A percentile compares a stretch with the other conserved stretches of the same genome.
Conservation (phyloP, 2,888 invertebrate species). For the Plusia festucae region DNA sequence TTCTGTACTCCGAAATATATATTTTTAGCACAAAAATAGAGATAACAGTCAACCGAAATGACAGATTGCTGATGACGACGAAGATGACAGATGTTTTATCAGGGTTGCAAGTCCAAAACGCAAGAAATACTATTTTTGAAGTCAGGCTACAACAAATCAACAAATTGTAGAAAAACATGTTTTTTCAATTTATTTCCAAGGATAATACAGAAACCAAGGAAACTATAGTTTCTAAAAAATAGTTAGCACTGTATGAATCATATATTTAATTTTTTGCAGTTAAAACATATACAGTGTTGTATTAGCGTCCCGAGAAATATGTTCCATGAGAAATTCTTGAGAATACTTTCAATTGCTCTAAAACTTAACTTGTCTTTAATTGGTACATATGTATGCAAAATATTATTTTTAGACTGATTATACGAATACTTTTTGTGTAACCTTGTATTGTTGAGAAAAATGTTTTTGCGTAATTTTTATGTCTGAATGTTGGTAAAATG, state of each 20-base stretch:
- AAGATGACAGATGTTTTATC: conserved; percentile 71
- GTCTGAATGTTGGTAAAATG: conserved; percentile 59
- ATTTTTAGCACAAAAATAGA: conserved; percentile 75
- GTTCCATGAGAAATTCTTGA: no score
- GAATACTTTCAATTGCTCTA: no score
- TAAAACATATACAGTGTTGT: no score
- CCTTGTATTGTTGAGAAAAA: conserved; percentile 19
- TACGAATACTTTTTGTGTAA: conserved; percentile 23
- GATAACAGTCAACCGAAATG: conserved; percentile 81
- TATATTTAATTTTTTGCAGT: no score
- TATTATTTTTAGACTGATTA: not conserved
- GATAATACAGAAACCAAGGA: not conserved
- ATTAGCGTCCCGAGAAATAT: no score
- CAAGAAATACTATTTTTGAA: not conserved
- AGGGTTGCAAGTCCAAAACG: conserved; percentile 59
- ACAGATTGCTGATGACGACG: conserved; percentile 85
- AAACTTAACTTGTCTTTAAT: no score
- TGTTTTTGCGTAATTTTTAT: conserved; percentile 33
- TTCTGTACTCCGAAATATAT: conserved; percentile 65
- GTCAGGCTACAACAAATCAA: no score
- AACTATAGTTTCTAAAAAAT: no score
- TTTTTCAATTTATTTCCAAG: not conserved
- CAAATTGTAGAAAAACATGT: conserved; percentile 5
- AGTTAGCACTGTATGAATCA: no score
- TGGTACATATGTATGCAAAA: not conserved